Conservation (phyloP, 2,888 invertebrate species). For the Temnothorax unifasciatus region DNA sequence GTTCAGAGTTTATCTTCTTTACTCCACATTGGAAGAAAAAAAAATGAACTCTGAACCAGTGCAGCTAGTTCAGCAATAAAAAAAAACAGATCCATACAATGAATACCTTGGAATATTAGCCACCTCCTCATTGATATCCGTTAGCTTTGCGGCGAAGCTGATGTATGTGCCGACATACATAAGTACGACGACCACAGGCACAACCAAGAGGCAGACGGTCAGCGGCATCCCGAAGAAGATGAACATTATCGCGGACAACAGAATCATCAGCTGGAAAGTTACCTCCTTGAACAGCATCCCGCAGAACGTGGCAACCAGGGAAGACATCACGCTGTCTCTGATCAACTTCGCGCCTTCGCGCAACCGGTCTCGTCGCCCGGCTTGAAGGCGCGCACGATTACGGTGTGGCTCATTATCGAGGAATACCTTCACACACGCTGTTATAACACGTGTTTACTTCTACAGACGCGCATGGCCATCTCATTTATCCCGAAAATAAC, state of each 20-base stretch:
- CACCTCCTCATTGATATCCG: constrained; percentile 87
- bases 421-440: background rate
- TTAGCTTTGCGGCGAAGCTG: constrained; percentile 87
- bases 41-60: too few species aligned
- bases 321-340: constrained; percentile 88
- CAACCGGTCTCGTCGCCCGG: constrained; percentile 88
- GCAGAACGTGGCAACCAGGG: constrained; percentile 87
- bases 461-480: background rate
- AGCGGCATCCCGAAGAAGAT: constrained; percentile 90
- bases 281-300: constrained; percentile 89
- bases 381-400: constrained; percentile 88
- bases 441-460: background rate
- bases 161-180: constrained; percentile 87
- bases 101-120: constrained; percentile 82
- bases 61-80: too few species aligned
- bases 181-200: constrained; percentile 88
- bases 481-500: background rate
- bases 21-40: too few species aligned
- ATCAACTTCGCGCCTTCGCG: constrained; percentile 87
- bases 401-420: constrained; percentile 87
- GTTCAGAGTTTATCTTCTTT: too few species aligned
- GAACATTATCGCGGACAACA: constrained; percentile 90
- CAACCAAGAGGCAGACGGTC: constrained; percentile 87
- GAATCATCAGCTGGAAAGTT: constrained; percentile 89
- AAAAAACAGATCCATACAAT: constrained; percentile 44